Evolutionary conservation across 2,113 vertebrate species (phyloP).

Genomic region (Neogobius melanostomus): DNA sequence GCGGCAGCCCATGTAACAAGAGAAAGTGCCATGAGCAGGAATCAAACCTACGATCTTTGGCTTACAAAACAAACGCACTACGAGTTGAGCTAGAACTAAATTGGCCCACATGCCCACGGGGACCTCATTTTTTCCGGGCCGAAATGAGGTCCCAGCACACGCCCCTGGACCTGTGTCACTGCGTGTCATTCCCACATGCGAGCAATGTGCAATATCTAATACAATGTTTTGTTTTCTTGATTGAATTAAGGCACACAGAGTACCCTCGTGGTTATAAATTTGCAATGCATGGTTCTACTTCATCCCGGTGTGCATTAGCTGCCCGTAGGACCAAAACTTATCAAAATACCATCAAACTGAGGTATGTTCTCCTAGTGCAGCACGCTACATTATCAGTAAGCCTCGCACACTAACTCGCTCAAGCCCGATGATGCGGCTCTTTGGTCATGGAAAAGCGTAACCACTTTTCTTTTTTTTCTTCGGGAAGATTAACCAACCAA

Average conservation of each 20-base stretch:
- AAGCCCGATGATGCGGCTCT: constrained; percentile 32
- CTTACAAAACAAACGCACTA: too few species aligned
- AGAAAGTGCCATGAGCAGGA: too few species aligned
- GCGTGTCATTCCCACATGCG: constrained; percentile 33
- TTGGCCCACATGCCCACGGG: too few species aligned
- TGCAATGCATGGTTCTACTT: constrained; percentile 26
- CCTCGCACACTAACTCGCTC: constrained; percentile 23
- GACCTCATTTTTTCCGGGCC: too few species aligned
- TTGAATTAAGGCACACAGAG: constrained; percentile 42
- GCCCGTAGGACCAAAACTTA: constrained; percentile 31
- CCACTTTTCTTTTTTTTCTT: constrained; percentile 38
- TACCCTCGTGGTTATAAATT: constrained; percentile 6
- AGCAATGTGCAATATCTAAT: constrained; percentile 39
- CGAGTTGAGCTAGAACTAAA: too few species aligned
- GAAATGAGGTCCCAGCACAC: neutral
- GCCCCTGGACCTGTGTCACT: too few species aligned
- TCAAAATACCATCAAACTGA: constrained; percentile 56
- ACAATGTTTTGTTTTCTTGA: constrained; percentile 32
- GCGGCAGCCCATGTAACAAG: too few species aligned
- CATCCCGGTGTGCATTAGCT: constrained; percentile 18
- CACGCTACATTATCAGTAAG: neutral
- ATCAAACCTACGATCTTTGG: too few species aligned
- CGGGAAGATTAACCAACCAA: constrained; percentile 44
- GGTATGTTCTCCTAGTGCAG: constrained; percentile 7
- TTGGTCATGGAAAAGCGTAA: constrained; percentile 32